A percentile compares a stretch with the other conserved stretches of the same genome.
These are phyloP conservation scores for Aptenodytes forsteri DNA, from an alignment of 2,113 vertebrate species.

Conservation along the genomic window DNA sequence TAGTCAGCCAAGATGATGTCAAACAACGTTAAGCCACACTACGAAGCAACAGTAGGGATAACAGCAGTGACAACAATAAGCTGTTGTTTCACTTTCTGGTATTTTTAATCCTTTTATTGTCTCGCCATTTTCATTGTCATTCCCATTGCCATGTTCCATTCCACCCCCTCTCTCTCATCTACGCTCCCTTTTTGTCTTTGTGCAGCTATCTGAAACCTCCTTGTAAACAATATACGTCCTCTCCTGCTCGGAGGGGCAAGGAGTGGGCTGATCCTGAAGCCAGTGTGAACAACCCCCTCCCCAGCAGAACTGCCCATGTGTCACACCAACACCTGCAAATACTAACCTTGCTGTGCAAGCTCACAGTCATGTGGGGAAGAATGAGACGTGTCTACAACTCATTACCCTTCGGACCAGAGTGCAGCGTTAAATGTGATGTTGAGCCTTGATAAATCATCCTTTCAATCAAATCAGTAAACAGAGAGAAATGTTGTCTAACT, in stretches of 20 bases:
- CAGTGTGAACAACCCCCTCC: background rate
- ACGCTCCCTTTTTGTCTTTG: background rate
- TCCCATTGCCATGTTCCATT: background rate
- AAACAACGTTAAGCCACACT: background rate
- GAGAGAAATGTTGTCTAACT: slow-evolving; percentile 16
- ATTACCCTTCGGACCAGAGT: background rate
- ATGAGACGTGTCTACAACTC: slow-evolving; percentile 30
- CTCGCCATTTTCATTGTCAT: background rate
- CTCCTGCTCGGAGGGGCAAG: background rate
- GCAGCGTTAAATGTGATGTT: background rate
- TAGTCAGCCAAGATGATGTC: slow-evolving; percentile 30
- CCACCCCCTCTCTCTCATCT: background rate
- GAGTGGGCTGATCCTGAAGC: background rate
- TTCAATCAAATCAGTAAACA: slow-evolving; percentile 58
- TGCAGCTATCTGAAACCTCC: background rate
- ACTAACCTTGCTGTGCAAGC: background rate
- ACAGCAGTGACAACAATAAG: slow-evolving; percentile 34
- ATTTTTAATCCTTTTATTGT: slow-evolving; percentile 36
- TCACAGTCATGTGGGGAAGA: background rate
- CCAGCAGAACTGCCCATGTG: background rate
- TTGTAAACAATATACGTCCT: background rate
- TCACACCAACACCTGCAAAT: background rate
- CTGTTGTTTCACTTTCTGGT: slow-evolving; percentile 20
- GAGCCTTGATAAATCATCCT: slow-evolving; percentile 17
- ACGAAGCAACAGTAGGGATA: slow-evolving; percentile 34